Evolutionary conservation across 2,888 invertebrate species (phyloP).

Genomic region (Eristalinus sepulchralis): DNA sequence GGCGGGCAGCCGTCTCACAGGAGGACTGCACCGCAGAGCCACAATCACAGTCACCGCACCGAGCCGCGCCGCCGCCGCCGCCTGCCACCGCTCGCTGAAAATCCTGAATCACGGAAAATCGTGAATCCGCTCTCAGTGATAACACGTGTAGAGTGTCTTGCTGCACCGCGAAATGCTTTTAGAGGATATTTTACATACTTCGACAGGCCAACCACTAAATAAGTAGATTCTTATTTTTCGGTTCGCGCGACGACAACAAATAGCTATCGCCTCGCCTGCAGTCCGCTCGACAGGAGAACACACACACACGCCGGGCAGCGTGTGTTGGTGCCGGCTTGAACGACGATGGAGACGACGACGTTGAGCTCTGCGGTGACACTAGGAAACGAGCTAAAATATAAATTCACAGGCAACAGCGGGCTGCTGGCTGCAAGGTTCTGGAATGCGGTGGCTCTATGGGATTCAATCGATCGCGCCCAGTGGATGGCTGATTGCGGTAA

Average conservation of each 20-base stretch:
- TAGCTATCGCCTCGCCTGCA: slow-evolving; percentile 67
- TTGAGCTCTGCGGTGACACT: slow-evolving; percentile 42
- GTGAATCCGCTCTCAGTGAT: slow-evolving; percentile 73
- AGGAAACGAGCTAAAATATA: slow-evolving; percentile 57
- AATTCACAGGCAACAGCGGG: slow-evolving; percentile 34
- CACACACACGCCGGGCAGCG: slow-evolving; percentile 2
- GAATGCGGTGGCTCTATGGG: slow-evolving; percentile 58
- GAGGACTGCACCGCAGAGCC: slow-evolving; percentile 25
- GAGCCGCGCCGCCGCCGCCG: not conserved
- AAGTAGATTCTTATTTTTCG: slow-evolving; percentile 68
- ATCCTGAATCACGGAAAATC: slow-evolving; percentile 73
- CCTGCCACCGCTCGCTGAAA: slow-evolving; percentile 51
- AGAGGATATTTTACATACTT: slow-evolving; percentile 71
- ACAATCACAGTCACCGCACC: too few species aligned
- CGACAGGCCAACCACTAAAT: slow-evolving; percentile 69
- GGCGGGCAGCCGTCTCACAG: slow-evolving; percentile 42
- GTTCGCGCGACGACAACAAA: slow-evolving; percentile 71
- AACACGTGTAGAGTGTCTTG: slow-evolving; percentile 72
- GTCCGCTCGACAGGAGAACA: slow-evolving; percentile 5
- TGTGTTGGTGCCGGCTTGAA: not conserved
- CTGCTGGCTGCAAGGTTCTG: not conserved
- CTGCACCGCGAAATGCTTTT: slow-evolving; percentile 72
- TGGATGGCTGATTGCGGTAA: slow-evolving; percentile 45
- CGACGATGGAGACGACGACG: not conserved
- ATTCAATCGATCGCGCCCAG: slow-evolving; percentile 52